phyloP scores from a whole-genome alignment of 2,888 invertebrate genomes.

The Baronia brevicornis region DNA sequence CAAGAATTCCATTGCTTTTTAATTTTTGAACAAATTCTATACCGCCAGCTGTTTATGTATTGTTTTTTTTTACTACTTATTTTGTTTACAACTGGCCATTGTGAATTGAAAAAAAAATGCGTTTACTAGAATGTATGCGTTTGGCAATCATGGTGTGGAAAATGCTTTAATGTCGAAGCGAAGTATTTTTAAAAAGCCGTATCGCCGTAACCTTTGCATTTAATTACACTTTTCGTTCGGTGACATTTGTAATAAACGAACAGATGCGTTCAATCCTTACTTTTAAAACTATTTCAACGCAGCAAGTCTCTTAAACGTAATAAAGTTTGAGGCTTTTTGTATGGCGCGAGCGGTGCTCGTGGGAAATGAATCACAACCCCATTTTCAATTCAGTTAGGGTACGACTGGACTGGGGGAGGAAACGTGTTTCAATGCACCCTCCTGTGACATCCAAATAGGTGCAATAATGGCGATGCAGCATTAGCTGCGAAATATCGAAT shows the following conservation, averaged over 20 bases:
- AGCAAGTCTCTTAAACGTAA: slow-evolving; percentile 35
- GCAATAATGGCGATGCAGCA: slow-evolving; percentile 61
- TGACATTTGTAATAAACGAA: slow-evolving; percentile 9
- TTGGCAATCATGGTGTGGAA: slow-evolving; percentile 29
- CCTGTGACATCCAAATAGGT: slow-evolving; percentile 58
- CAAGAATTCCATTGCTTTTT: too few relatives aligned
- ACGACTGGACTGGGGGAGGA: slow-evolving; percentile 44
- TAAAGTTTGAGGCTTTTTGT: slow-evolving; percentile 52
- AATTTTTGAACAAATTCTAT: too few relatives aligned
- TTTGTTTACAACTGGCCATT: too few relatives aligned
- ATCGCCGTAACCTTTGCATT: slow-evolving; percentile 16
- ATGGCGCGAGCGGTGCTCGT: slow-evolving; percentile 50
- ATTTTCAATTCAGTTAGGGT: slow-evolving; percentile 65
- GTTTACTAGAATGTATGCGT: too few relatives aligned
- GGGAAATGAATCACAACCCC: slow-evolving; percentile 74
- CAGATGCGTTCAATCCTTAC: slow-evolving; percentile 20
- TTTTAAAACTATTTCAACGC: slow-evolving; percentile 29
- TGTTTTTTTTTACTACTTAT: too few relatives aligned
- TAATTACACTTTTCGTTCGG: slow-evolving; percentile 10
- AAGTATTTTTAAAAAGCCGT: slow-evolving; percentile 20
- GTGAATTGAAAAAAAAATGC: too few relatives aligned
- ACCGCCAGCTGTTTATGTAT: too few relatives aligned
- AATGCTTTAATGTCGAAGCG: slow-evolving; percentile 30
- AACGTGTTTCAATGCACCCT: slow-evolving; percentile 54
- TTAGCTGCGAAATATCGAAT: slow-evolving; percentile 32